phyloP scores from a whole-genome alignment of 2,797 vertebrate species.

The Parauchenoglanis ngamensis region DNA sequence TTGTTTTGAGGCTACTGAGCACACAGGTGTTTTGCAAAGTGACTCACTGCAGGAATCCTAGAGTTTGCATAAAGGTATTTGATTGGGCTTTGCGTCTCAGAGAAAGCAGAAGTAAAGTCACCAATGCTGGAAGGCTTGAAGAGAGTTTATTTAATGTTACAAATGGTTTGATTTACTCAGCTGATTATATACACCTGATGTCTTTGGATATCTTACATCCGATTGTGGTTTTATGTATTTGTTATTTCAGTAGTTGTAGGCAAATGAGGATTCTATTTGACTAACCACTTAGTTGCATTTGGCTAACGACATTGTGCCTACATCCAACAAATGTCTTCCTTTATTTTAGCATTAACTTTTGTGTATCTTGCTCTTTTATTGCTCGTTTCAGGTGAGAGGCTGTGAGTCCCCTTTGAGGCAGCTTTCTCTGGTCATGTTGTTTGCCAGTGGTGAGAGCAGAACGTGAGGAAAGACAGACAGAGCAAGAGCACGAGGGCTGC shows the following conservation, averaged over 20 bases:
- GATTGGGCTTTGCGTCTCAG: conserved; percentile 17
- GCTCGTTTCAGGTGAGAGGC: conserved; percentile 43
- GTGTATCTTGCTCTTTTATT: conserved; percentile 1
- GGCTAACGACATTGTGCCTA: conserved; percentile 10
- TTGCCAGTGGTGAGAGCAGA: conserved; percentile 23
- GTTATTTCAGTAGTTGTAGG: conserved; percentile 30
- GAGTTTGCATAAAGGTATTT: conserved; percentile 36
- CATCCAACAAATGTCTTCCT: not conserved
- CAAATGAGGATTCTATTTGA: conserved; percentile 27
- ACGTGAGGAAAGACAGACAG: conserved; percentile 31
- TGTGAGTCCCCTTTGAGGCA: not conserved
- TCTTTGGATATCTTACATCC: not conserved
- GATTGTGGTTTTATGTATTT: conserved; percentile 12
- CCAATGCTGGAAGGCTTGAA: not conserved
- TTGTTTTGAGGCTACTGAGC: conserved; percentile 5
- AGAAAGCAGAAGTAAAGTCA: not conserved
- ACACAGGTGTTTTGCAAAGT: conserved; percentile 20
- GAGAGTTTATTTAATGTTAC: not conserved
- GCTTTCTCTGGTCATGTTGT: conserved; percentile 43
- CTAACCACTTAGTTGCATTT: conserved; percentile 33
- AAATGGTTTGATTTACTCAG: not conserved
- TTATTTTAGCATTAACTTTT: not conserved
- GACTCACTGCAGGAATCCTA: not conserved
- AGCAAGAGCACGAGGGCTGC: conserved; percentile 10
- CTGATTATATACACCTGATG: not conserved